A percentile compares a stretch with the other conserved stretches of the same genome.
Evolutionary conservation across 2,888 invertebrate species (phyloP).

Genomic region (Leptogaster cylindrica): DNA sequence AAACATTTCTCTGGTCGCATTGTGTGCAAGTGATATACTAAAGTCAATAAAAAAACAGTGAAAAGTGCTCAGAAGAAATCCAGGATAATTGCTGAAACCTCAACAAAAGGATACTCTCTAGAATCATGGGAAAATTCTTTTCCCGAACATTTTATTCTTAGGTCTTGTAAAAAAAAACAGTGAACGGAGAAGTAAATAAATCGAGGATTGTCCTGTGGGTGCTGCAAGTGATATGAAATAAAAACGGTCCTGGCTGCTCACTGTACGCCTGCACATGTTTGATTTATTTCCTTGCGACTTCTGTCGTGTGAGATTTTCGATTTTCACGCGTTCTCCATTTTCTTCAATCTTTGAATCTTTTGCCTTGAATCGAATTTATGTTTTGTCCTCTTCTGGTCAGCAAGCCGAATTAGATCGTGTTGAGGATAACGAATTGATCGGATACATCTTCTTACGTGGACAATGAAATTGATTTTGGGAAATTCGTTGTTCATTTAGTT

Average conservation of each 20-base stretch:
- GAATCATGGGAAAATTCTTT: conserved; percentile 34
- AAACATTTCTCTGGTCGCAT: too few relatives aligned
- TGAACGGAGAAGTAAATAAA: conserved; percentile 28
- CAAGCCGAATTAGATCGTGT: too few relatives aligned
- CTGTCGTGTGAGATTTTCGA: conserved; percentile 21
- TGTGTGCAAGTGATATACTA: not conserved
- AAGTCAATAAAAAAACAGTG: not conserved
- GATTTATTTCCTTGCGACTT: conserved; percentile 28
- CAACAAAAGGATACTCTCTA: conserved; percentile 32
- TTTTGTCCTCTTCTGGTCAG: too few relatives aligned
- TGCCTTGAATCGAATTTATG: too few relatives aligned
- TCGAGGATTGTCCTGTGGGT: conserved; percentile 8
- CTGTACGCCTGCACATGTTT: conserved; percentile 29
- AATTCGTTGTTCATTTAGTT: too few relatives aligned
- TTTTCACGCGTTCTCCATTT: conserved; percentile 21
- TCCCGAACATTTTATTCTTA: conserved; percentile 19
- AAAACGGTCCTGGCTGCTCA: not conserved
- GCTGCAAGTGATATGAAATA: conserved; percentile 27
- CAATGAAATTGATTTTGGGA: too few relatives aligned
- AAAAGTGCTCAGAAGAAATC: not conserved
- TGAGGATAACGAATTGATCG: too few relatives aligned
- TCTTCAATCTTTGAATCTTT: conserved; percentile 25
- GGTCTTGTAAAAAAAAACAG: not conserved
- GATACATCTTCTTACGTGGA: too few relatives aligned
- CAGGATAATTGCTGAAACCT: conserved; percentile 26